A percentile compares a stretch with the other conserved stretches of the same genome.
Conservation (phyloP, 2,797 vertebrate genomes). For the Trachurus trachurus region DNA sequence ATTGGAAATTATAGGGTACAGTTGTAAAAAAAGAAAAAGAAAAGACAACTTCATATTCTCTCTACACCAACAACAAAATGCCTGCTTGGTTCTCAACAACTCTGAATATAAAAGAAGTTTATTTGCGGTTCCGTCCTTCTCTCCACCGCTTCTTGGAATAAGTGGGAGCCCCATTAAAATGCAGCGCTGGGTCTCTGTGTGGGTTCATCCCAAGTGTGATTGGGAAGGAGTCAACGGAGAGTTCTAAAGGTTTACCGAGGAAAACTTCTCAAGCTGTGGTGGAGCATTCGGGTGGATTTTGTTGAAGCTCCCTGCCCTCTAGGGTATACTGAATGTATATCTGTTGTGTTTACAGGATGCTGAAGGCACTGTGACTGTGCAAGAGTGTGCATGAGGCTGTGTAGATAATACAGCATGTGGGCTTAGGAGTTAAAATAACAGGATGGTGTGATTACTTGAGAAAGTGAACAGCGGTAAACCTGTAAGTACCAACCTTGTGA, state of each 20-base stretch:
- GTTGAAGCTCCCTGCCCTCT: constrained; percentile 16
- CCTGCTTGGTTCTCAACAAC: background rate
- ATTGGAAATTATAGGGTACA: background rate
- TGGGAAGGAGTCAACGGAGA: constrained; percentile 24
- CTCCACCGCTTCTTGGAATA: background rate
- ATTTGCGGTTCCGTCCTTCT: constrained; percentile 2
- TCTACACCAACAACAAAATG: background rate
- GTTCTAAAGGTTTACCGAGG: constrained; percentile 31
- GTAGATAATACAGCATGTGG: too few relatives aligned
- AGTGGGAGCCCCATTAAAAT: constrained; percentile 44
- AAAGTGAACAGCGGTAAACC: too few relatives aligned
- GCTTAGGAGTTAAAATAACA: too few relatives aligned
- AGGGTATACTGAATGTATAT: too few relatives aligned
- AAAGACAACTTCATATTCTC: background rate
- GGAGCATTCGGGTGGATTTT: constrained; percentile 29
- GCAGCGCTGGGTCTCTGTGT: constrained; percentile 12
- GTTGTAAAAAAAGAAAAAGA: background rate
- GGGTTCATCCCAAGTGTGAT: constrained; percentile 56
- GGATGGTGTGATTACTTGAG: too few relatives aligned
- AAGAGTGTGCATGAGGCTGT: too few relatives aligned
- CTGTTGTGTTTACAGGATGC: too few relatives aligned
- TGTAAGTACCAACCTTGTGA: too few relatives aligned
- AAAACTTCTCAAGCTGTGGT: constrained; percentile 47
- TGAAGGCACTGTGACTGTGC: too few relatives aligned
- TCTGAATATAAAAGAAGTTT: constrained; percentile 1